A percentile compares a stretch with the other conserved stretches of the same genome.
These are phyloP conservation scores for Sinelater perroti DNA, from an alignment of 2,888 invertebrate species.

Conservation along the genomic window DNA sequence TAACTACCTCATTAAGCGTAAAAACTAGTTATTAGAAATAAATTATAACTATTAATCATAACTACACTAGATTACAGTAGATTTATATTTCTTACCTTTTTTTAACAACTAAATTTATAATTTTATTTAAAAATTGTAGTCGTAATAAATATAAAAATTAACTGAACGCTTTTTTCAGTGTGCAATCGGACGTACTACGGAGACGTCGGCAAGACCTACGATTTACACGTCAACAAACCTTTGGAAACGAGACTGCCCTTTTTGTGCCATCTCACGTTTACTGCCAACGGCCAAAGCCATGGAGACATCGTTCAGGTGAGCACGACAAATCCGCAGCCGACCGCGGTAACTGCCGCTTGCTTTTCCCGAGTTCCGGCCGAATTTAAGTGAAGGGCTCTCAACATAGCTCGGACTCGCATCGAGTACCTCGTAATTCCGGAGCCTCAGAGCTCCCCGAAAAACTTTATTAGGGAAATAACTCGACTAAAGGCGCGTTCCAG, in stretches of 20 bases:
- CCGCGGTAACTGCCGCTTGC: too few relatives aligned
- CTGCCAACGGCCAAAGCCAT: constrained; percentile 86
- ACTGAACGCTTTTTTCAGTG: constrained; percentile 64
- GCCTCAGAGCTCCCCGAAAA: constrained; percentile 15
- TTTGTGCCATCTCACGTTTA: constrained; percentile 90
- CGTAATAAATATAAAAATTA: neutral
- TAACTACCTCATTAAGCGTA: too few relatives aligned
- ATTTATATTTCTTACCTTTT: too few relatives aligned
- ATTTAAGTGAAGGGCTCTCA: constrained; percentile 4
- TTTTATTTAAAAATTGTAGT: neutral
- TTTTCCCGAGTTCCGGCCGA: too few relatives aligned
- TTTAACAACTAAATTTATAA: too few relatives aligned
- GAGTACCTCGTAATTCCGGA: constrained; percentile 10
- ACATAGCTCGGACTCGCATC: constrained; percentile 5
- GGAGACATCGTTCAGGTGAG: constrained; percentile 88
- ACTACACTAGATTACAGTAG: too few relatives aligned
- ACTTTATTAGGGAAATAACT: constrained; percentile 37
- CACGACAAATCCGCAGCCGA: too few relatives aligned
- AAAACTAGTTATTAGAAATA: too few relatives aligned
- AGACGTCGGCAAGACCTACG: constrained; percentile 82
- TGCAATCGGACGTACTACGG: constrained; percentile 94
- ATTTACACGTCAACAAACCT: constrained; percentile 77
- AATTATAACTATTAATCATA: too few relatives aligned
- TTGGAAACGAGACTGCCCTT: constrained; percentile 81
- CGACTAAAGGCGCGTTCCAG: constrained; percentile 33